Evolutionary conservation across 2,797 vertebrate genomes (phyloP).

Genomic region (Melanogrammus aeglefinus): DNA sequence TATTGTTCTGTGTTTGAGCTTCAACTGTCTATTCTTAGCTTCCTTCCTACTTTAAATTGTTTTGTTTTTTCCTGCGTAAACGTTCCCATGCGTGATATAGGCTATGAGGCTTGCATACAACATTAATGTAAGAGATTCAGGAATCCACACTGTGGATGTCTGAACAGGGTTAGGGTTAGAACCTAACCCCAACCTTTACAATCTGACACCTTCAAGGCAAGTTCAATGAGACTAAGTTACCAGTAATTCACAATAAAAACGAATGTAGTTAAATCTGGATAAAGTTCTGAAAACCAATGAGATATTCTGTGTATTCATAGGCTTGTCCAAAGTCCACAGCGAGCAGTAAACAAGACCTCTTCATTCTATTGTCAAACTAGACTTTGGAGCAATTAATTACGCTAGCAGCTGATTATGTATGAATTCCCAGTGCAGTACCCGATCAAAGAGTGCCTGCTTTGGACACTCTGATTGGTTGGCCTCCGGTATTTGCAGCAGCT

Average conservation of each 20-base stretch:
- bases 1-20: background rate
- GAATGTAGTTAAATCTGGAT: background rate
- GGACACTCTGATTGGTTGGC: too few relatives aligned
- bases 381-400: background rate
- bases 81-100: background rate
- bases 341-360: background rate
- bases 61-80: background rate
- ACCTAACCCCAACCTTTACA: background rate
- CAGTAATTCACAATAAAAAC: background rate
- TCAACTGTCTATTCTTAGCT: background rate
- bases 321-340: background rate
- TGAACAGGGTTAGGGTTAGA: background rate
- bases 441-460: too few relatives aligned
- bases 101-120: background rate
- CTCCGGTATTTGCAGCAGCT: too few relatives aligned
- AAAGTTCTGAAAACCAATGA: background rate
- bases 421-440: too few relatives aligned
- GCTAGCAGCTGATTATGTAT: background rate
- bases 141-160: background rate
- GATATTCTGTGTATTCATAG: background rate
- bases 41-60: background rate
- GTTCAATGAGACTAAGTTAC: background rate
- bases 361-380: background rate
- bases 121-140: too few relatives aligned
- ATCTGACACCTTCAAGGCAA: background rate